Evolutionary conservation across 2,888 invertebrate genomes (phyloP), one percentile per base, ranked within the genome.

Genomic region (Leucoma salicis): DNA sequence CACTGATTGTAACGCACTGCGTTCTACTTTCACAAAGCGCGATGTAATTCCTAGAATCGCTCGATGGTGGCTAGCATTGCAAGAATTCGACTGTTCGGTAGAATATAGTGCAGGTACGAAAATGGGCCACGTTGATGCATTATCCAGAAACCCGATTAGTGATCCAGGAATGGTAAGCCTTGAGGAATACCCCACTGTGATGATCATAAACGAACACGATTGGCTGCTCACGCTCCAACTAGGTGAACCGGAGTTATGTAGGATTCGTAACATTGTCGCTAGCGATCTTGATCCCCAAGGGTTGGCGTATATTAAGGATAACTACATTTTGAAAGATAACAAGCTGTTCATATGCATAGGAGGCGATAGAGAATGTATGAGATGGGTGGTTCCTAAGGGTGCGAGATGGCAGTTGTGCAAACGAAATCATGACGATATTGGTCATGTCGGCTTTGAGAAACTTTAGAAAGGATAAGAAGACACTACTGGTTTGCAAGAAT

Each of bases 401-500:
- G 36, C 33, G 2, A 4, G 34, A 2, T 43, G 39, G 35, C 43
- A 43, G 14, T n/a, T 43, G 1, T 35, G 34, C 14, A 31, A 8
- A 14, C 7, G 6, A 0, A 34, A 43, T 16, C 43, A 43, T 11
- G 39, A 43, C 15, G 38, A 38, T 10, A 25, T 42, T 0, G 42
- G 42, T 18, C 37, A 42, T 14, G 14, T 42, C 0, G 37, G 31
- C 12, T 21, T 36, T 21, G 25, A 21, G 38, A 42, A 12, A 34
- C 34, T 2, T 5, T 21, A 0, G 34, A 42, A 2, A 7, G 28
- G 7, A 42, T 42, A 5, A 28, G 25, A 14, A 12, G 8, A 2
- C 14, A 21, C 10, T 43, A 31, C 11, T 43, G 39, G 39, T 39
- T 38, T 18, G 3, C 39, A 4, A 43, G 35, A 14, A 39, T 43